phyloP scores from a whole-genome alignment of 2,113 vertebrate genomes.

The Phaethon lepturus region DNA sequence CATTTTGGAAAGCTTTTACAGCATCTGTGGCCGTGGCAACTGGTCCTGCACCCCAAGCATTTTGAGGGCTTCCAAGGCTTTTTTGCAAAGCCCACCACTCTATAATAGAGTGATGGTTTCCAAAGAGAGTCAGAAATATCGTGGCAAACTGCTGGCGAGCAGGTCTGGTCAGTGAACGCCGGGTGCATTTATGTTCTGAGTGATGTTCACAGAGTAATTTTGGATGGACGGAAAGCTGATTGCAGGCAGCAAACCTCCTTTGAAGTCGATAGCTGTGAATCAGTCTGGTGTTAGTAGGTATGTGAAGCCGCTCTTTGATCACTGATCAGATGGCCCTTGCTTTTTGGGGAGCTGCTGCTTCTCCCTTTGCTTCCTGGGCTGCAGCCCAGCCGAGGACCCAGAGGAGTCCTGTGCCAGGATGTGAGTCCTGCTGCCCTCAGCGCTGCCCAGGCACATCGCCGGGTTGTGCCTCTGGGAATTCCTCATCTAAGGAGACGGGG shows the following conservation, averaged over 20 bases:
- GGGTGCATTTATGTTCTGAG: background rate
- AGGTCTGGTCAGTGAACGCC: background rate
- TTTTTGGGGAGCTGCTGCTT: background rate
- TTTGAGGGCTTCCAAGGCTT: background rate
- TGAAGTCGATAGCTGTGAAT: conserved; percentile 16
- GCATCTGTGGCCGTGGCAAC: background rate
- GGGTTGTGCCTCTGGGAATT: background rate
- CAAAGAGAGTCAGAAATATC: background rate
- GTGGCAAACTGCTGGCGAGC: background rate
- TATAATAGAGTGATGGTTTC: background rate
- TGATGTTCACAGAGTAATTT: background rate
- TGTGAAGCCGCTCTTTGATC: conserved; percentile 25
- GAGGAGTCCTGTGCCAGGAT: background rate
- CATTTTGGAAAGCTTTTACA: background rate
- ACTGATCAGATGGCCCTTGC: background rate
- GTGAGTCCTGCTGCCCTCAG: background rate
- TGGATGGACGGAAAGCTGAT: background rate
- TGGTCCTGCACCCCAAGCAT: background rate
- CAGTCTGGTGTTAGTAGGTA: conserved; percentile 18
- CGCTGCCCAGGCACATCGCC: background rate
- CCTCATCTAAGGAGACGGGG: background rate
- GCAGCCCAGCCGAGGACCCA: background rate
- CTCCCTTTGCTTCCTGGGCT: background rate
- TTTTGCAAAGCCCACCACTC: background rate
- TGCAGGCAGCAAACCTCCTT: background rate